Base-by-base conservation (phyloP, 2,797 vertebrate genomes). In the Pachyuromys duprasi region DNA sequence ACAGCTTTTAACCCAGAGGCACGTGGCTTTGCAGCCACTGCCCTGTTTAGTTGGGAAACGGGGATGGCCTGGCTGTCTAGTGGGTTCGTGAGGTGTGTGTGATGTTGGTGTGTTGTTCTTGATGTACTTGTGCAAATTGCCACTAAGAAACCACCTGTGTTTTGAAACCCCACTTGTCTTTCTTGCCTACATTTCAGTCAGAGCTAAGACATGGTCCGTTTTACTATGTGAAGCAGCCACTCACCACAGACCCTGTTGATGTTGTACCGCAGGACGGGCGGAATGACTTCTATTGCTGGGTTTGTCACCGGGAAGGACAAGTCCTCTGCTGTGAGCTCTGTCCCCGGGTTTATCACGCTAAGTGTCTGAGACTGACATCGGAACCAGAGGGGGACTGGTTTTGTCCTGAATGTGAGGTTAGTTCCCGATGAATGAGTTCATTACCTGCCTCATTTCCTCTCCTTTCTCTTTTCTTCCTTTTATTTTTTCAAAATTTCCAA, bases 251-350 rank as follows among this genome's bases (percentile, higher is more conserved):
- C 99, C 99, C 99, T 99, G 99, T 99, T 99, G 99, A 99, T 99
- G 99, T 99, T 99, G 99, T 99, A 99, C 99, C 99, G 97, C 99
- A 99, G 99, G 99, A 99, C 98, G 99, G 99, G 99, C 99, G 99
- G 98, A 99, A 99, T 97, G 99, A 99, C 99, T 99, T 99, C 99
- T 99, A 99, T 99, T 99, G 99, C 99, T 99, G 99, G 99, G 98
- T 99, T 99, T 99, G 99, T 99, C 99, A 99, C 99, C 99, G 99
- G 98, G 99, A 99, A 99, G 99, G 99, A 98, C 99, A 99, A 99
- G 99, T 99, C 99, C 99, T 99, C 98, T 99, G 99, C 99, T 99
- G 99, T 99, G 99, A 99, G 99, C 99, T 99, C 99, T 99, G 99
- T 98, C 99, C 99, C 98, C 99, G 99, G 99, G 99, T 99, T 99